Base-by-base conservation (phyloP, 2,888 invertebrate genomes). In the Noctua comes region DNA sequence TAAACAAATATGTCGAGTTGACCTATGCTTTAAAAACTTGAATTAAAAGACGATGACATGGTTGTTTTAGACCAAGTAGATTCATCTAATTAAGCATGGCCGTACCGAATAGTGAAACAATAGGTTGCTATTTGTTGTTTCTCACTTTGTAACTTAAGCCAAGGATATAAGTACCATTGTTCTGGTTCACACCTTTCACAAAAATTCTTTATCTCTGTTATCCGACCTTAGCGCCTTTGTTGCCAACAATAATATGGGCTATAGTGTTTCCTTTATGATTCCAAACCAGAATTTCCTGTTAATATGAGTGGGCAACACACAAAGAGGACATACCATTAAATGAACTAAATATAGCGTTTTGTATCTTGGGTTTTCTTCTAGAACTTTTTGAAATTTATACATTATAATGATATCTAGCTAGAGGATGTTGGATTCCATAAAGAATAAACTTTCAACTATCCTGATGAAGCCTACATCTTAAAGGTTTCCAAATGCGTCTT, bases 261-360 rank as follows among this genome's bases (percentile, higher is more conserved):
- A 78, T 87, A 82, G 72, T 83, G 88, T 88, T 89, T 81, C 89
- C 88, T 88, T 86, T 88, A 87, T 78, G 65, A 79, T 74, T 73
- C 64, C 70, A 79, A 88, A 86, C 89, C 80, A 86, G 88, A 86
- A 84, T 86, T 84, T 87, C 88, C 80, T 85, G 87, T 84, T 86
- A 64, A 72, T 88, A 84, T 66, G 84, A 88, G 73, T 84, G 71
- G 69, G 36, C 70, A 84, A 64, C 36, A 59, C 57, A 83, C 77
- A 83, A 80, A 79, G 76, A 85, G 69, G 48, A 75, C 27, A 76
- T 48, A 54, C 46, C 70, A 48, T 72, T 40, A 68, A 68, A 83
- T 76, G 7, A 75, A 84, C 65, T 79, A 83, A 83, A 79, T 69
- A 64, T 84, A 79, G 21, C 21, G 48, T 51, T 72, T 73, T 59